phyloP scores from a whole-genome alignment of 2,888 invertebrate genomes.

The Microctonus hyperodae region DNA sequence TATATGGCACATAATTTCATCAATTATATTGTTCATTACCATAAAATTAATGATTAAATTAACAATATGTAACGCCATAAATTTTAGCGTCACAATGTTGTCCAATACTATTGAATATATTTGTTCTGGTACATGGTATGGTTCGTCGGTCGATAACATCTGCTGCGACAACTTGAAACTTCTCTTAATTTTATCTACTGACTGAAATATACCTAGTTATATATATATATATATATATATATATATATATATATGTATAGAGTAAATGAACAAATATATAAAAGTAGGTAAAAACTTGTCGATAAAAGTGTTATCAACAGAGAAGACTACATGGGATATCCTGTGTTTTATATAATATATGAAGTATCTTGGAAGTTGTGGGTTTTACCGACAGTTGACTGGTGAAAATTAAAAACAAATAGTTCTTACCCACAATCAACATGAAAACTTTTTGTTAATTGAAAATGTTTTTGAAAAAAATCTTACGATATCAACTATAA shows the following conservation, averaged over 20 bases:
- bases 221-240: too few species aligned
- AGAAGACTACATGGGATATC: too few species aligned
- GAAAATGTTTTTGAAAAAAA: not conserved
- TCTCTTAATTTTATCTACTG: too few species aligned
- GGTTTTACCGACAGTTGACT: not conserved
- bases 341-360: not conserved
- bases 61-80: not conserved
- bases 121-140: not conserved
- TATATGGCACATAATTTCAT: too few species aligned
- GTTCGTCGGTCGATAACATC: conserved; percentile 16
- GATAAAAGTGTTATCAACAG: not conserved
- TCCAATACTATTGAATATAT: not conserved
- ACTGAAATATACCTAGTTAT: too few species aligned
- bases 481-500: too few species aligned
- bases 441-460: not conserved
- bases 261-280: too few species aligned
- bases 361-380: not conserved
- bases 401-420: not conserved
- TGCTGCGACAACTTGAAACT: not conserved
- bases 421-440: not conserved
- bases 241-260: too few species aligned
- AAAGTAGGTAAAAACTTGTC: not conserved
- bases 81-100: not conserved
- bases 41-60: too few species aligned
- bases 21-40: too few species aligned